phyloP scores from a whole-genome alignment of 2,888 invertebrate genomes.

The Eupsilia transversa region DNA sequence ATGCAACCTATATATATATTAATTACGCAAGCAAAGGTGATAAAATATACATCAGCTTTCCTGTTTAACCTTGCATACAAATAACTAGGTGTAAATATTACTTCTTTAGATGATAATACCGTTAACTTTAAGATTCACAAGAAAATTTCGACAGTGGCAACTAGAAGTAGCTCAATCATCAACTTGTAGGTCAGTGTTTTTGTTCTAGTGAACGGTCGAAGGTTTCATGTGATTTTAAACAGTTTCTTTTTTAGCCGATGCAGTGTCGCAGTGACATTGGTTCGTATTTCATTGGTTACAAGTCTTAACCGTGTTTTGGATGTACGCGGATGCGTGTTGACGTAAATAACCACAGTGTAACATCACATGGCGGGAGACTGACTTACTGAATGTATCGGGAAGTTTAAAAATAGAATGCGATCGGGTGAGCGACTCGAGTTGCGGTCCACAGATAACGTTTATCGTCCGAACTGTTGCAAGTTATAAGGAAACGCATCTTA shows the following conservation, averaged over 20 bases:
- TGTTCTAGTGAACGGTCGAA: slow-evolving; percentile 75
- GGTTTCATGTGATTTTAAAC: slow-evolving; percentile 72
- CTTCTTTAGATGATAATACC: slow-evolving; percentile 32
- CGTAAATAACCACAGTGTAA: slow-evolving; percentile 79
- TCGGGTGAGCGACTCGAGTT: slow-evolving; percentile 72
- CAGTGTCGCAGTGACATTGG: slow-evolving; percentile 67
- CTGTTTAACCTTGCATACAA: slow-evolving; percentile 20
- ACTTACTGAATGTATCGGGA: slow-evolving; percentile 79
- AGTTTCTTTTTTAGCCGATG: slow-evolving; percentile 54
- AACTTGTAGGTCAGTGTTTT: slow-evolving; percentile 78
- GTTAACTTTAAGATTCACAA: slow-evolving; percentile 53
- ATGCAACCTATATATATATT: slow-evolving; percentile 59
- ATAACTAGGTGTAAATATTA: slow-evolving; percentile 2
- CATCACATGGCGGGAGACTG: slow-evolving; percentile 78
- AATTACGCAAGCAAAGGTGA: slow-evolving; percentile 50
- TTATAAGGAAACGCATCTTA: slow-evolving; percentile 52
- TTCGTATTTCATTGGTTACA: slow-evolving; percentile 63
- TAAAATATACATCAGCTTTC: slow-evolving; percentile 32
- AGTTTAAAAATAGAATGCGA: slow-evolving; percentile 82
- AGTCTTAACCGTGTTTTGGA: slow-evolving; percentile 67
- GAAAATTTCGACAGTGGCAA: slow-evolving; percentile 48
- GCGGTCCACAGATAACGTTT: slow-evolving; percentile 77
- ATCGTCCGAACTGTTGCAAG: slow-evolving; percentile 69
- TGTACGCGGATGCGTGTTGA: slow-evolving; percentile 74
- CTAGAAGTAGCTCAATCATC: slow-evolving; percentile 65